Conservation (phyloP, 2,113 vertebrate genomes). For the Lampris incognitus region DNA sequence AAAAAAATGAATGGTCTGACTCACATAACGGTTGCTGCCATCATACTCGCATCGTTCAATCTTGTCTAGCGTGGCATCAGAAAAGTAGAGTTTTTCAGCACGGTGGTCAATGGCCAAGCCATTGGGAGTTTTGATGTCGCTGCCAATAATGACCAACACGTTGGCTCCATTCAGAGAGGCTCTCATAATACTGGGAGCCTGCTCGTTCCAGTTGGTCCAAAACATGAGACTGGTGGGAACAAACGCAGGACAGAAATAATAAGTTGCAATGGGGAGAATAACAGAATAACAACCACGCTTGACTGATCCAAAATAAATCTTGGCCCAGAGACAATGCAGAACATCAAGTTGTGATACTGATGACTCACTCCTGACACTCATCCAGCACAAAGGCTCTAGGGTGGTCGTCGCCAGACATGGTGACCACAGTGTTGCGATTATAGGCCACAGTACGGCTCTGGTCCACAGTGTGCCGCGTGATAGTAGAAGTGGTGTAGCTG, state of each 20-base stretch:
- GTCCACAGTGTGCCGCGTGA: slow-evolving; percentile 94
- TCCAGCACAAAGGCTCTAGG: slow-evolving; percentile 96
- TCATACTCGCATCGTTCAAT: slow-evolving; percentile 97
- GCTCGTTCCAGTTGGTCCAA: slow-evolving; percentile 99
- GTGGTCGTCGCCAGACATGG: slow-evolving; percentile 97
- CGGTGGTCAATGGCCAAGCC: slow-evolving; percentile 96
- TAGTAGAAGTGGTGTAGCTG: slow-evolving; percentile 97
- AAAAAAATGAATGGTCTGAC: slow-evolving; percentile 46
- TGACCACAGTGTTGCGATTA: slow-evolving; percentile 94
- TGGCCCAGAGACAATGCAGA: slow-evolving; percentile 12
- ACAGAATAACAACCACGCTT: slow-evolving; percentile 18
- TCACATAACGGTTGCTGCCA: slow-evolving; percentile 91
- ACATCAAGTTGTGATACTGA: slow-evolving; percentile 12
- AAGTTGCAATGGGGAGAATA: neutral
- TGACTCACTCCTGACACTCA: slow-evolving; percentile 94
- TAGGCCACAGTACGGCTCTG: slow-evolving; percentile 90
- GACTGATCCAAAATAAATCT: slow-evolving; percentile 45
- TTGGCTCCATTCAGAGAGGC: slow-evolving; percentile 93
- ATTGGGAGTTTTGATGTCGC: slow-evolving; percentile 94
- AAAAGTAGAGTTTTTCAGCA: slow-evolving; percentile 97
- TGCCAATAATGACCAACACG: slow-evolving; percentile 92
- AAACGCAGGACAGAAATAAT: slow-evolving; percentile 10
- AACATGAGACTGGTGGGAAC: slow-evolving; percentile 90
- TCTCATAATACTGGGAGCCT: slow-evolving; percentile 96
- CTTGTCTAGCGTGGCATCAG: slow-evolving; percentile 95